Base-by-base conservation (phyloP, 2,888 invertebrate genomes). In the Linhomoeus sp. region DNA sequence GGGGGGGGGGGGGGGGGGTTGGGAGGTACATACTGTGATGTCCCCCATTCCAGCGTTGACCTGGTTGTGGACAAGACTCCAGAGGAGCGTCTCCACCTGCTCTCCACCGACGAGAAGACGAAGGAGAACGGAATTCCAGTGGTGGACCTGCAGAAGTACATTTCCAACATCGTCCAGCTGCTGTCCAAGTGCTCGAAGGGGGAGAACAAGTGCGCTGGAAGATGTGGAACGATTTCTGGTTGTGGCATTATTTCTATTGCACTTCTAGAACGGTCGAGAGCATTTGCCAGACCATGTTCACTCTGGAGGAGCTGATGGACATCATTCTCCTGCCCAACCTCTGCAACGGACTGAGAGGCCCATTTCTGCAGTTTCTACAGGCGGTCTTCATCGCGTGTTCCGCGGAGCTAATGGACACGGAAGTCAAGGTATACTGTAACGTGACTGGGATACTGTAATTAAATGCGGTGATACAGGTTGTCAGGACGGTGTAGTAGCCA, bases 261-360 rank as follows among this genome's bases (percentile, higher is more conserved):
- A 5, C 7, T 12, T 29, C 7, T 12, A 29, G 62, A 17, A 65
- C 63, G 48, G 65, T 66, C 36, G 66, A 66, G 52, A 65, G 65
- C 1, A 65, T 66, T 49, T 65, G 65, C 52, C 66, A 66, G 58
- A 65, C 63, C 33, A 65, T 66, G 51, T 65, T 66, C 56, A 59
- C 56, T 41, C 58, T 64, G 25, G 51, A 57, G 1, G 65, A 66
- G 46, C 51, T 66, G 20, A 52, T 66, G 41, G 57, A 59, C 42
- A 59, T 65, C 14, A 52, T 66, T 37, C 64, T 58, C 49, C 58
- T 62, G 50, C 48, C 52, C 1, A 49, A 47, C n/a, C 55, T 66
- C 43, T 56, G 53, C 47, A 59, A 57, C 53, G 61, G 64, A 50
- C 54, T 62, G 40, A 63, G 66, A 55, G 49, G 58, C n/a, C 64